Conservation (phyloP, 2,797 vertebrate genomes). For the Avahi laniger region DNA sequence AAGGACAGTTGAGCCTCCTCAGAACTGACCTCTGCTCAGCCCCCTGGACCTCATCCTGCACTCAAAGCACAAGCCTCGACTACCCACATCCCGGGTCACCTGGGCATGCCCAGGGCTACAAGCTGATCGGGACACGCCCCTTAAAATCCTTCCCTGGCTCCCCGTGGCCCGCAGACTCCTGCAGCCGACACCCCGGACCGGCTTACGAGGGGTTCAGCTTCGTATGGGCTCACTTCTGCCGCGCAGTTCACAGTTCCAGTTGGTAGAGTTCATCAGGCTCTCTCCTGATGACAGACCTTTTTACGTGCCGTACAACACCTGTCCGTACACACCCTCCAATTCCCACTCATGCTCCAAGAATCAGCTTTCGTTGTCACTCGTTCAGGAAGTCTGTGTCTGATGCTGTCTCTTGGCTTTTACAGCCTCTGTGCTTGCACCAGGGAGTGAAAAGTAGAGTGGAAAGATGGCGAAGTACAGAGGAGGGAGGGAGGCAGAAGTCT, state of each 20-base stretch:
- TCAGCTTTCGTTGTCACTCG: not conserved
- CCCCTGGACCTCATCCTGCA: not conserved
- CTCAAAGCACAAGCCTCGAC: not conserved
- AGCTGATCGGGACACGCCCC: fast-evolving
- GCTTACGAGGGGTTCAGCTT: fast-evolving
- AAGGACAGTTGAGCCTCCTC: not conserved
- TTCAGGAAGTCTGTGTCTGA: not conserved
- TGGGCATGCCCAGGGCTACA: not conserved
- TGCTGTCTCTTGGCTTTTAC: not conserved
- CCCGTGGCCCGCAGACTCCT: not conserved
- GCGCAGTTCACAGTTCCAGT: not conserved
- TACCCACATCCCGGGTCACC: too few species aligned
- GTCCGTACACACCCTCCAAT: not conserved
- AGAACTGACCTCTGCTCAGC: fast-evolving
- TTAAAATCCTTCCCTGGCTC: too few species aligned
- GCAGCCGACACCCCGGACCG: fast-evolving
- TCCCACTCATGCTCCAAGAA: fast-evolving
- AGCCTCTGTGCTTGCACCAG: not conserved
- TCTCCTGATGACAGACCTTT: not conserved
- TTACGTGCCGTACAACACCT: too few species aligned
- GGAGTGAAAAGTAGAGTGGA: fast-evolving
- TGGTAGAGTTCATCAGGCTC: not conserved
- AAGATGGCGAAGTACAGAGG: not conserved
- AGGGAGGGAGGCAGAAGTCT: not conserved
- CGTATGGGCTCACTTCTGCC: fast-evolving